Evolutionary conservation across 2,113 vertebrate species (phyloP), one percentile per base, ranked within the genome.

Genomic region (Gambusia affinis): DNA sequence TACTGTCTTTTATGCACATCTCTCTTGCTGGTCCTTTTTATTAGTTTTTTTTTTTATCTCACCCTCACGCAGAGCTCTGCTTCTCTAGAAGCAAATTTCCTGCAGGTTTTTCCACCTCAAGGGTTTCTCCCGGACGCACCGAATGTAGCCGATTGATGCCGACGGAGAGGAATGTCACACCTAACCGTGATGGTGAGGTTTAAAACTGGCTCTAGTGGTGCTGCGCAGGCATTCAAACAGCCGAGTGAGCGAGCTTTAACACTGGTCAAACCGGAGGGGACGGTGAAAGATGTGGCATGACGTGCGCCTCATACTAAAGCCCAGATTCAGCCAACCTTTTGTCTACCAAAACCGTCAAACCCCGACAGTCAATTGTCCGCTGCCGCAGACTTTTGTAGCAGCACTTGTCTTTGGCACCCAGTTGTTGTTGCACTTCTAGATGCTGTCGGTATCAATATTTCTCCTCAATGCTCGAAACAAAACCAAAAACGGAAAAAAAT

Each of bases 211-310:
- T 62, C 71, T 37, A 57, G 72, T 79, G 60, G 76, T 82, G 85
- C 35, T 62, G 69, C 15, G 28, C 81, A 82, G 80, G 78, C 73
- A 85, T 77, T 85, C 31, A 62, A 68, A 78, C 19, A 27, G 80
- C 77, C 78, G 73, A 63, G 82, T 76, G 75, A 87, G 82, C 72
- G 64, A 67, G 68, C 60, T 78, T 67, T 66, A 51, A 77, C 79
- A 76, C 64, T 73, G 79, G 81, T 79, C 61, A 73, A 83, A 88
- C 78, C 37, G 64, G 87, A 88, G 75, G 74, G 82, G 86, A 87
- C 77, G 75, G 90, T 90, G 87, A 84, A 75, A 86, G 87, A 92
- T 88, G 88, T 79, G 85, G 78, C 37, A 76, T 90, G 89, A 94
- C 80, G 83, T 91, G 86, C 85, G 83, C 70, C 72, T 83, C 81